Evolutionary conservation across 2,888 invertebrate species (phyloP).

Genomic region (Laothoe populi): DNA sequence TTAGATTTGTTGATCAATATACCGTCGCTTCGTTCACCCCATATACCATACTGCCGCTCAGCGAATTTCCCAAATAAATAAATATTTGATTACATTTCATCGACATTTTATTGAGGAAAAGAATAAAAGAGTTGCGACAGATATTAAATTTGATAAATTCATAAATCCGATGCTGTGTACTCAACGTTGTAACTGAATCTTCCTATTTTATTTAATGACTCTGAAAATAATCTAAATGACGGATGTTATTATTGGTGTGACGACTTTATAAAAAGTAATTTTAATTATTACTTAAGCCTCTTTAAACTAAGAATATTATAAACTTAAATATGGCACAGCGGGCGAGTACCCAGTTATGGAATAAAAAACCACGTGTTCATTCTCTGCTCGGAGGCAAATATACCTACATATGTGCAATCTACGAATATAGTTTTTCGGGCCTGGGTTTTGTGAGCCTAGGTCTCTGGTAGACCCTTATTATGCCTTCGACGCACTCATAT

Average conservation of each 20-base stretch:
- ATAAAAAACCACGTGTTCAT: too few relatives aligned
- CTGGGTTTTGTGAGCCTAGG: too few relatives aligned
- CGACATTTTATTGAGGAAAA: conserved; percentile 45
- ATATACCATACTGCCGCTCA: conserved; percentile 46
- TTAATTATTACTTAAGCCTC: too few relatives aligned
- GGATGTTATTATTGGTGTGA: not conserved
- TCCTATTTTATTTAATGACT: not conserved
- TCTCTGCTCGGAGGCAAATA: too few relatives aligned
- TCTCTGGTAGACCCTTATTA: too few relatives aligned
- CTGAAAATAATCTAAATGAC: not conserved
- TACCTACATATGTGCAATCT: too few relatives aligned
- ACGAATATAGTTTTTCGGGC: too few relatives aligned
- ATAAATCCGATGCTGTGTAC: not conserved
- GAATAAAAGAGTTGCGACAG: conserved; percentile 43
- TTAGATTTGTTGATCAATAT: conserved; percentile 55
- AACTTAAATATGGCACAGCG: too few relatives aligned
- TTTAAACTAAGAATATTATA: too few relatives aligned
- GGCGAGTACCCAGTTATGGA: too few relatives aligned
- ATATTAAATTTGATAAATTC: conserved; percentile 3
- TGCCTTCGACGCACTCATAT: too few relatives aligned
- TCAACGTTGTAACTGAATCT: not conserved
- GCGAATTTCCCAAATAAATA: conserved; percentile 63
- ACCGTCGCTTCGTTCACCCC: conserved; percentile 50
- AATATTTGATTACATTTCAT: conserved; percentile 58
- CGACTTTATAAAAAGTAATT: not conserved